These are phyloP conservation scores for Paracyprichromis sp. DNA, from an alignment of 2,113 vertebrate species.

Conservation along the genomic window DNA sequence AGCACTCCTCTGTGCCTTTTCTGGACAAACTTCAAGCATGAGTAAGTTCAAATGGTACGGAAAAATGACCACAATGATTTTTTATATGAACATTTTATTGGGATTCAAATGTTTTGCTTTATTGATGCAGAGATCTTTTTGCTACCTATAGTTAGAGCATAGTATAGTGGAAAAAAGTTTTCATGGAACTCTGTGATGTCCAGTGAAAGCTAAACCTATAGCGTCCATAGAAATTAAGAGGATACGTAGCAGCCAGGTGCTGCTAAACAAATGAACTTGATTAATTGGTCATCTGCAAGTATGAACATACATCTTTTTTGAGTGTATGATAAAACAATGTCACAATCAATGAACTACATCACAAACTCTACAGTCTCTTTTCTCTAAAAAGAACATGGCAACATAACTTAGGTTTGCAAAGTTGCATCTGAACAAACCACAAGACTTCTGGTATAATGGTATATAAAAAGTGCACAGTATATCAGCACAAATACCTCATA, in stretches of 20 bases:
- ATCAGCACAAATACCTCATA: background rate
- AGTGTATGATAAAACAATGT: background rate
- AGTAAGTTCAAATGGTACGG: background rate
- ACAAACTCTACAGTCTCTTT: background rate
- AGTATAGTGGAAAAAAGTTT: background rate
- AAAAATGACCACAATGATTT: background rate
- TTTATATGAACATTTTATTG: background rate
- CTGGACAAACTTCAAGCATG: background rate
- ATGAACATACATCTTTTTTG: background rate
- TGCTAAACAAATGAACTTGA: background rate
- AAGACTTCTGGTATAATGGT: background rate
- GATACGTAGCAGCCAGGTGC: background rate
- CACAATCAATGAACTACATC: background rate
- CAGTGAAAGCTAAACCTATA: background rate
- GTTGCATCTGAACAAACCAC: background rate
- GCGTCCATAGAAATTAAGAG: background rate
- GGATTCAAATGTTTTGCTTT: background rate
- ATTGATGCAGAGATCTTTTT: background rate
- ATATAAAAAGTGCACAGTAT: background rate
- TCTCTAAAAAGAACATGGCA: background rate
- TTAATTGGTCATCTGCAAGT: background rate
- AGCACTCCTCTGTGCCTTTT: background rate
- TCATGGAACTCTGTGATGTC: background rate
- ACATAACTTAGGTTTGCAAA: background rate
- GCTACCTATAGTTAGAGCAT: background rate